Evolutionary conservation across 2,888 invertebrate species (phyloP).

Genomic region (Copidosoma aretas): DNA sequence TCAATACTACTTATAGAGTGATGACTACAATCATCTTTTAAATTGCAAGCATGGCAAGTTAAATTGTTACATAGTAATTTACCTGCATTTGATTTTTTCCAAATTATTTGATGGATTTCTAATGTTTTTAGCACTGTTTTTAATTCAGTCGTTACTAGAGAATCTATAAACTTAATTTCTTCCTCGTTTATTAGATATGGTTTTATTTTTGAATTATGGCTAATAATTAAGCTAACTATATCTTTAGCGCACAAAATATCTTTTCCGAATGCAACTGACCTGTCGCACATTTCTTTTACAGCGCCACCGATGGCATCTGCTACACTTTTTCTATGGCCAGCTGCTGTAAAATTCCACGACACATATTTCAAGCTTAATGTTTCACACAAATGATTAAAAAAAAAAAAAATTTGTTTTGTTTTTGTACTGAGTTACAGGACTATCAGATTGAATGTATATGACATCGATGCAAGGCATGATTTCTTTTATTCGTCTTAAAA

Average conservation of each 20-base stretch:
- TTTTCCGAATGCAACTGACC: constrained; percentile 15
- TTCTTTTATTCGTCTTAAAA: constrained; percentile 16
- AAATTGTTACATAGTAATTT: too few relatives aligned
- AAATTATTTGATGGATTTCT: too few relatives aligned
- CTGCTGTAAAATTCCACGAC: constrained; percentile 32
- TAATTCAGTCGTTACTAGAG: too few relatives aligned
- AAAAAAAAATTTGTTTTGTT: constrained; percentile 33
- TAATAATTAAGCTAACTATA: background rate
- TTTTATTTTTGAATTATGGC: too few relatives aligned
- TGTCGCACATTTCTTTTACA: constrained; percentile 33
- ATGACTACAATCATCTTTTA: too few relatives aligned
- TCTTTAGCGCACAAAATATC: constrained; percentile 4
- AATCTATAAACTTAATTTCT: too few relatives aligned
- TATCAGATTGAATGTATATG: constrained; percentile 30
- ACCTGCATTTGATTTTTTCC: too few relatives aligned
- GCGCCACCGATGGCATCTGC: constrained; percentile 23
- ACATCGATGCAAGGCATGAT: constrained; percentile 5
- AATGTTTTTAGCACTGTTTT: too few relatives aligned
- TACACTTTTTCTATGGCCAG: constrained; percentile 36
- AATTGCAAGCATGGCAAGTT: too few relatives aligned
- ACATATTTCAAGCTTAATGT: constrained; percentile 12
- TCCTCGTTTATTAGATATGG: too few relatives aligned
- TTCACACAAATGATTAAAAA: constrained; percentile 20
- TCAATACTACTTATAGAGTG: too few relatives aligned
- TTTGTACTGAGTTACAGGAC: constrained; percentile 28